Evolutionary conservation across 2,113 vertebrate genomes (phyloP), one percentile per base, ranked within the genome.

Genomic region (Mesocricetus auratus): DNA sequence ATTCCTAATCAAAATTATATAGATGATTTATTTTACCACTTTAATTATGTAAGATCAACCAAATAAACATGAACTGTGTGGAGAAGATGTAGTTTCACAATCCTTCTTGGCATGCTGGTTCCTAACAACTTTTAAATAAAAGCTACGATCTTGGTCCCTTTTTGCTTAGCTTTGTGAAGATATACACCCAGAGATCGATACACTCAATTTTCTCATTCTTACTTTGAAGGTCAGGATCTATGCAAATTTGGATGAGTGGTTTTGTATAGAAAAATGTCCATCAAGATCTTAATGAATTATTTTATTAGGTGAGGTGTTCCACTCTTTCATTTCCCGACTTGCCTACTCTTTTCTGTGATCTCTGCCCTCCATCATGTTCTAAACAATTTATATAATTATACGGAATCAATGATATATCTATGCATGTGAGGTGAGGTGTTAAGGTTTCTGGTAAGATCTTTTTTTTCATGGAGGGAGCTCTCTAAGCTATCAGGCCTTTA

Each of bases 51-150:
- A 74, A 75, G 90, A 82, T 86, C 36, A 87, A 75, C 24, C 89
- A 15, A 13, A 60, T 42, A 92, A 96, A 89, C 85, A 56, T 0
- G 77, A 19, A 47, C 31, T 53, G 6, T 77, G 24, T 26, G 2
- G 93, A 89, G n/a, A 81, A 56, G 33, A 24, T 87, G 50, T 69
- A 53, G 7, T 68, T 92, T 71, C 68, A 71, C 8, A 93, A 83
- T 13, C 1, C 9, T 73, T 83, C 33, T 12, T 79, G 33, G 42
- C 74, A 79, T 73, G 36, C 19, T 79, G 85, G 47, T 7, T 26
- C 82, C 74, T 81, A 92, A 90, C 75, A 93, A 75, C 39, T 1
- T 90, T 96, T 56, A 29, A 93, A 71, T 79, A 88, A 90, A 82
- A 92, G 47, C 64, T 17, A 71, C 26, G 1, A 31, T 45, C 11